These are phyloP conservation scores for Amphiura filiformis DNA, from an alignment of 35 echinoderm and acorn worm genomes.

Conservation along the genomic window DNA sequence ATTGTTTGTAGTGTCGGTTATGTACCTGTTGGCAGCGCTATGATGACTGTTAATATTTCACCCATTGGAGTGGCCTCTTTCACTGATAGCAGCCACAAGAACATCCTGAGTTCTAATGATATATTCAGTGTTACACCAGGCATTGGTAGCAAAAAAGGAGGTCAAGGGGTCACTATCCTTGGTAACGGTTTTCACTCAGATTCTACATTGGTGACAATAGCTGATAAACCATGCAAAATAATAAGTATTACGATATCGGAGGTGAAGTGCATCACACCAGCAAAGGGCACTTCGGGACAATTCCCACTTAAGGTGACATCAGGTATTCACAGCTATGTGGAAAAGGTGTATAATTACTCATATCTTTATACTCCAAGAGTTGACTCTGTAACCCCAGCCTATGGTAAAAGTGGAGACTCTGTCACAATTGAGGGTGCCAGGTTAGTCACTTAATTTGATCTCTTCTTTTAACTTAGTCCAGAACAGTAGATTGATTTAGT, in stretches of 20 bases:
- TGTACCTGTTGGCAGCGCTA: conserved; percentile 47
- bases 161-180: conserved; percentile 61
- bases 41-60: conserved; percentile 31
- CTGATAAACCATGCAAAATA: conserved; percentile 44
- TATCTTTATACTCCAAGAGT: conserved; percentile 47
- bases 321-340: not conserved
- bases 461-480: no score
- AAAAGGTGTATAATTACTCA: conserved; percentile 24
- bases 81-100: not conserved
- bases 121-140: conserved; percentile 55
- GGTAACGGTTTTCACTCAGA: conserved; percentile 76
- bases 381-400: conserved; percentile 37
- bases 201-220: conserved; percentile 39
- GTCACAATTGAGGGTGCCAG: conserved; percentile 65
- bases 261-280: conserved; percentile 59
- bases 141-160: conserved; percentile 66
- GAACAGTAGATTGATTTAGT: no score
- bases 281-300: not conserved
- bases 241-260: conserved; percentile 53
- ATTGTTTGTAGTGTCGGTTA: conserved; percentile 66
- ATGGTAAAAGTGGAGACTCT: conserved; percentile 37
- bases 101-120: conserved; percentile 27
- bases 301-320: conserved; percentile 39
- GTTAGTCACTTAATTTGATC: no score
- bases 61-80: conserved; percentile 26